A percentile compares a stretch with the other conserved stretches of the same genome.
Evolutionary conservation across 2,888 invertebrate genomes (phyloP).

Genomic region (Archaeoteleia sp.): DNA sequence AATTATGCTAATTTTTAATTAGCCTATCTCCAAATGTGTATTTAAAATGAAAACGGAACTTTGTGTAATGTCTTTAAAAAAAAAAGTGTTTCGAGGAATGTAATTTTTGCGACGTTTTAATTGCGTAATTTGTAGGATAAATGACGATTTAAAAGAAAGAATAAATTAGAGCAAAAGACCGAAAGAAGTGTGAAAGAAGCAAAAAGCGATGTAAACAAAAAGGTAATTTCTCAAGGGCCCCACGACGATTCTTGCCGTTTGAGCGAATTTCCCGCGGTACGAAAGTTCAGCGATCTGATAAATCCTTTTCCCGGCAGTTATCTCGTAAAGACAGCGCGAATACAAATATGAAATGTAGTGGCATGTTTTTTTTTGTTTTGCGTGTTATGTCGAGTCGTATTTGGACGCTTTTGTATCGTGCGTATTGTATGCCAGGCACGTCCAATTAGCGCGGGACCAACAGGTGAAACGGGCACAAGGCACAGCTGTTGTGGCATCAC

Average conservation of each 20-base stretch:
- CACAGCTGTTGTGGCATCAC: conserved; percentile 48
- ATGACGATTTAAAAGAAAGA: conserved; percentile 35
- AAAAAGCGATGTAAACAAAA: conserved; percentile 30
- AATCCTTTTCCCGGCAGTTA: conserved; percentile 35
- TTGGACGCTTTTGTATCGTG: conserved; percentile 9
- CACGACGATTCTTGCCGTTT: conserved; percentile 28
- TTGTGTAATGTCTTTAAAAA: no score
- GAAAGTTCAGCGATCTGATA: conserved; percentile 36
- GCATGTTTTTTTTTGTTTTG: background rate
- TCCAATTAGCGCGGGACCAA: conserved; percentile 41
- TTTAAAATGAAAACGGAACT: no score
- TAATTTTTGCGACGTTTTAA: conserved; percentile 35
- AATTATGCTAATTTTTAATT: no score
- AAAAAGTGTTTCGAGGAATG: no score
- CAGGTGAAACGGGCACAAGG: conserved; percentile 41
- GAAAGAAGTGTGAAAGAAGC: conserved; percentile 43
- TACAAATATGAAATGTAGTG: conserved; percentile 15
- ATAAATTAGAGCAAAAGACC: conserved; percentile 39
- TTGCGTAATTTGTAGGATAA: conserved; percentile 32
- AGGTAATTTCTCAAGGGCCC: conserved; percentile 45
- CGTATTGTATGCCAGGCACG: conserved; percentile 10
- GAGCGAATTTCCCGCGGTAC: conserved; percentile 37
- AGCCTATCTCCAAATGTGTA: no score
- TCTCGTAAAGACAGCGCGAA: conserved; percentile 3
- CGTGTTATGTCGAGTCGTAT: conserved; percentile 1